phyloP scores from a whole-genome alignment of 2,797 vertebrate genomes.

The Leptatherina wallacei region DNA sequence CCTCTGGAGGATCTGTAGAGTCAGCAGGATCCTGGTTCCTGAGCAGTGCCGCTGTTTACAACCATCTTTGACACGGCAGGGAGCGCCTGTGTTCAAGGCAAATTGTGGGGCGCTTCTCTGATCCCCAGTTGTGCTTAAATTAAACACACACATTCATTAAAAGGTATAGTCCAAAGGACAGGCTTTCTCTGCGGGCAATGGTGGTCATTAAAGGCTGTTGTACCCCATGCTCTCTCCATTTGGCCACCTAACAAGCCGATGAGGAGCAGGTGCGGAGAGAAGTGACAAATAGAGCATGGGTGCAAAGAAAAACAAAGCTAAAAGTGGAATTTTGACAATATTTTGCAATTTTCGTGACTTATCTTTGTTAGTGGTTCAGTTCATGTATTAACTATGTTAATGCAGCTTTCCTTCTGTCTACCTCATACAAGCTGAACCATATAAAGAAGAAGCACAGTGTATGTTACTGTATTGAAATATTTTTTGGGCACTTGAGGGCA shows the following conservation, averaged over 20 bases:
- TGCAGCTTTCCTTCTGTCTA: background rate
- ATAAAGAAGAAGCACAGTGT: background rate
- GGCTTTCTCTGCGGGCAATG: constrained; percentile 76
- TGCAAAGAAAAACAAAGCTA: background rate
- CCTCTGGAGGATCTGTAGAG: constrained; percentile 56
- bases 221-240: constrained; percentile 54
- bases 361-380: background rate
- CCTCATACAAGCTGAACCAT: background rate
- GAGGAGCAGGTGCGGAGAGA: constrained; percentile 45
- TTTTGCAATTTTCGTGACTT: background rate
- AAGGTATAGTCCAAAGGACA: constrained; percentile 59
- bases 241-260: constrained; percentile 68
- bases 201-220: constrained; percentile 72
- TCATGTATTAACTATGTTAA: background rate
- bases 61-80: constrained; percentile 70
- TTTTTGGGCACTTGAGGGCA: background rate
- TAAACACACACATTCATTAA: constrained; percentile 83
- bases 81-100: constrained; percentile 73
- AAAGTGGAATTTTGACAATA: background rate
- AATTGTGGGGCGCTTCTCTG: constrained; percentile 59
- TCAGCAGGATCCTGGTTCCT: constrained; percentile 76
- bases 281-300: constrained; percentile 35
- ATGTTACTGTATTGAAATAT: background rate
- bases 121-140: constrained; percentile 77
- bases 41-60: constrained; percentile 78